Conservation (phyloP, 2,888 invertebrate genomes). For the Stegophylla sp. region DNA sequence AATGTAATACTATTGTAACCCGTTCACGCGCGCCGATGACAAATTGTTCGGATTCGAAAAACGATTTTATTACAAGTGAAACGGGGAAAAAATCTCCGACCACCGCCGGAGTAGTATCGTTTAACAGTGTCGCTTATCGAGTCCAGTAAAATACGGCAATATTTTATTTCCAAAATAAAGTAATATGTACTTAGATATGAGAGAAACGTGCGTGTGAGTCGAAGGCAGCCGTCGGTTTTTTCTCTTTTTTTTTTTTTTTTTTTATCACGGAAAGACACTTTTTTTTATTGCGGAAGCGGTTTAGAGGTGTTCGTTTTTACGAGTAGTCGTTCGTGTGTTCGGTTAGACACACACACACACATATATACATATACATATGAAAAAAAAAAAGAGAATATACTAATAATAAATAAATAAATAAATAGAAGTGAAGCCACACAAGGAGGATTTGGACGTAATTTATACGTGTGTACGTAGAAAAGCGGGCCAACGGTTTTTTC, state of each 20-base stretch:
- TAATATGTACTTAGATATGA: slow-evolving; percentile 50
- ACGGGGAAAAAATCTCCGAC: slow-evolving; percentile 11
- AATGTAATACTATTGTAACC: background rate
- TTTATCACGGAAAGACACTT: slow-evolving; percentile 40
- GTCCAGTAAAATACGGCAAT: slow-evolving; percentile 37
- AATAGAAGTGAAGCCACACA: slow-evolving; percentile 35
- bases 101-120: slow-evolving; percentile 37
- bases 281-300: slow-evolving; percentile 58
- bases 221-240: background rate
- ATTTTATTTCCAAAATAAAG: slow-evolving; percentile 46
- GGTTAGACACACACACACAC: too few relatives aligned
- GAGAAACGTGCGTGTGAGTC: background rate
- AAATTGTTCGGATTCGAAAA: slow-evolving; percentile 51
- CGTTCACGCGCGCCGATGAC: slow-evolving; percentile 18
- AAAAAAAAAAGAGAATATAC: too few relatives aligned
- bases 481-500: slow-evolving; percentile 12
- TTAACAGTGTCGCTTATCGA: slow-evolving; percentile 50
- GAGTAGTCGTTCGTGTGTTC: slow-evolving; percentile 53
- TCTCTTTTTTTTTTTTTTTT: background rate
- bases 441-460: slow-evolving; percentile 49
- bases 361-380: too few relatives aligned
- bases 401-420: slow-evolving; percentile 12
- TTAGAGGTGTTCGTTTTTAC: slow-evolving; percentile 51
- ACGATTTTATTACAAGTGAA: slow-evolving; percentile 54
- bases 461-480: slow-evolving; percentile 27